phyloP scores from a whole-genome alignment of 2,113 vertebrate species.

The Motacilla alba region DNA sequence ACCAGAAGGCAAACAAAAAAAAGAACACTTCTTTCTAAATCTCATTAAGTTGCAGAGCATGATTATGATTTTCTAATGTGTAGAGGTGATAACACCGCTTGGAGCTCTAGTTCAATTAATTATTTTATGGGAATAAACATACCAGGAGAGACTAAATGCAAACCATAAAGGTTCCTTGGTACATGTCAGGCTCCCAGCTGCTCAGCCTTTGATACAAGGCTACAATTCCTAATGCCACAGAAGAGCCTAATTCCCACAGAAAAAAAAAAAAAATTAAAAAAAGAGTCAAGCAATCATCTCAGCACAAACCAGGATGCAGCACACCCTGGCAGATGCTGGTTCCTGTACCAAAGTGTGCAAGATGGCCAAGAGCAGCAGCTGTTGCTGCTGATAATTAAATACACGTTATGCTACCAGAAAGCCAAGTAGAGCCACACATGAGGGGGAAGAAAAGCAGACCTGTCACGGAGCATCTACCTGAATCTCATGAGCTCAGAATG shows the following conservation, averaged over 20 bases:
- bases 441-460: neutral
- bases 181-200: neutral
- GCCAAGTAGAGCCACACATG: accelerated
- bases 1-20: neutral
- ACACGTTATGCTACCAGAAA: neutral
- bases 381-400: neutral
- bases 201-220: neutral
- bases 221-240: neutral
- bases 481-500: accelerated
- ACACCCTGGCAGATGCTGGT: neutral
- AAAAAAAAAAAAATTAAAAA: no score
- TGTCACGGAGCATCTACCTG: accelerated
- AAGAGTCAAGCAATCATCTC: neutral
- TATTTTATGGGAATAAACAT: slow-evolving; percentile 36
- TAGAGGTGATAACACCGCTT: slow-evolving; percentile 14
- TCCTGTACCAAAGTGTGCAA: neutral
- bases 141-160: neutral
- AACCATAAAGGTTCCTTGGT: neutral
- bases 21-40: neutral
- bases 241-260: neutral
- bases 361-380: neutral
- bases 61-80: slow-evolving; percentile 19
- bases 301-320: neutral
- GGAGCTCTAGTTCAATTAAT: slow-evolving; percentile 7
- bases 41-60: neutral